A percentile compares a stretch with the other conserved stretches of the same genome.
These are phyloP conservation scores for Luscinia megarhynchos DNA, from an alignment of 2,797 vertebrate species.

Conservation along the genomic window DNA sequence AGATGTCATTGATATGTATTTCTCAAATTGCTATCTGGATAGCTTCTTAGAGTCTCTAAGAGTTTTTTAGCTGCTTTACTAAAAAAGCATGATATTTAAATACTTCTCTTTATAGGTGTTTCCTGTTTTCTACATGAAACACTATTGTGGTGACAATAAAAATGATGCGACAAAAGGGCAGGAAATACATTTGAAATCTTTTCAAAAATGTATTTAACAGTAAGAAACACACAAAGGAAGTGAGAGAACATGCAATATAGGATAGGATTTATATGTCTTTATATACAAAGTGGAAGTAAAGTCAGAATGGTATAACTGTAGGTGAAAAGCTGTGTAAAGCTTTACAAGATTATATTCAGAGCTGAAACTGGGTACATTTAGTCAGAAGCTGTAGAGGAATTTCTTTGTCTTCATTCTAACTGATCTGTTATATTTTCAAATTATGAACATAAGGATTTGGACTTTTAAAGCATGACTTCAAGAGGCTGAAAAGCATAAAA, in stretches of 20 bases:
- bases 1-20: neutral
- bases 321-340: neutral
- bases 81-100: neutral
- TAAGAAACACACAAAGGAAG: neutral
- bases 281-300: neutral
- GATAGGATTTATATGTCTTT: neutral
- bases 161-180: neutral
- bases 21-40: neutral
- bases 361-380: neutral
- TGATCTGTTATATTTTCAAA: neutral
- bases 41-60: neutral
- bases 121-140: neutral
- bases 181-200: neutral
- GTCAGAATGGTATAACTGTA: neutral
- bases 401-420: neutral
- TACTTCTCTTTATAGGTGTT: neutral
- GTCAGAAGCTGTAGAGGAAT: neutral
- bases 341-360: neutral
- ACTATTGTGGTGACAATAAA: neutral
- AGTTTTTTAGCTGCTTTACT: neutral
- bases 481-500: neutral
- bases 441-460: neutral
- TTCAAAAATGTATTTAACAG: neutral
- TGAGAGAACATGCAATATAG: neutral
- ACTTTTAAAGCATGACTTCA: neutral